Evolutionary conservation across 1,140 invertebrate species (phyloP), one percentile per base, ranked within the genome.

Genomic region (Calliphora vicina): DNA sequence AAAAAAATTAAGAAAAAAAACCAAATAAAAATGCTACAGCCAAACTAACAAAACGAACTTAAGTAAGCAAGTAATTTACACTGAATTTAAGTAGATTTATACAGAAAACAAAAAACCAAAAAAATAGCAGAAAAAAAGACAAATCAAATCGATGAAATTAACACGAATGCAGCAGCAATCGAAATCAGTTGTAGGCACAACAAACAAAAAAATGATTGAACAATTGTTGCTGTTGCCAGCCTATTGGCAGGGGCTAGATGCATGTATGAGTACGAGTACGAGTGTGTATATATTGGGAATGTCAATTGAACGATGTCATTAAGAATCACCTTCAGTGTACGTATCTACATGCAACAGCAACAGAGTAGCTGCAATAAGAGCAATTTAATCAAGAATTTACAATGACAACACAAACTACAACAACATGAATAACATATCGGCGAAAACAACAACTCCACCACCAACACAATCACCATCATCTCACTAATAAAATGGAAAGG

Each of bases 281-380:
- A n/a, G 57, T 23, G 12, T 71, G 20, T 23, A 17, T 57, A 17
- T 50, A 82, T 45, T 82, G 67, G 43, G 26, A 43, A 43, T 43
- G 61, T 73, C 74, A 74, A 83, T 81, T 83, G 80, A 67, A 27
- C 83, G 83, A 73, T 84, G 83, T 84, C 83, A 84, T 84, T 84
- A 82, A 84, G 81, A 84, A 84, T 82, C 83, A 84, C 72, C 83
- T 82, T 84, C 80, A 84, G 80, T 61, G 29, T 45, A 8, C 9
- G 50, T 6, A 26, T 12, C 8, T 5, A 67, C n/a, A 81, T 20
- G 42, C 78, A 15, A 25, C 43, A 80, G 78, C 78, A 45, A 43
- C 78, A 50, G 13, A 29, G 27, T n/a, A 17, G 17, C 73, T 17
- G 35, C 74, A 20, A 78, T 78, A 20, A 43, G 20, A 45, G 74